phyloP scores from a whole-genome alignment of 92 coral and sea anemone genomes.

The Pocillopora meandrina region DNA sequence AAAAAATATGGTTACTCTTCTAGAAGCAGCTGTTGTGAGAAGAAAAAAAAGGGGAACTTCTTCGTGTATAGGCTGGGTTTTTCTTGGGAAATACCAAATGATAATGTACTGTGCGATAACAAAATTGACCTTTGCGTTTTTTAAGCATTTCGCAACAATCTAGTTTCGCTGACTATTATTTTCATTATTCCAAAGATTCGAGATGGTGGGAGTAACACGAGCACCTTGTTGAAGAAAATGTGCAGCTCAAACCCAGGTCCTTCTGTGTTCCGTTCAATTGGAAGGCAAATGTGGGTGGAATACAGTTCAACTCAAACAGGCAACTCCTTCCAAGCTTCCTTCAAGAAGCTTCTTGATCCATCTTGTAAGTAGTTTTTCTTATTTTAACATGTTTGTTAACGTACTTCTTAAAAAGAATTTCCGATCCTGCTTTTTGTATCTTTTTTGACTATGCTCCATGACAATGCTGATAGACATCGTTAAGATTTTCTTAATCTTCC shows the following conservation, averaged over 20 bases:
- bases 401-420: too few species aligned
- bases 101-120: too few species aligned
- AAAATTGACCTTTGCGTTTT: too few species aligned
- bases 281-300: conserved; percentile 30
- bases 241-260: conserved; percentile 22
- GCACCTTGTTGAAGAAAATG: conserved; percentile 1
- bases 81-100: too few species aligned
- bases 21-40: not conserved
- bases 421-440: too few species aligned
- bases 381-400: too few species aligned
- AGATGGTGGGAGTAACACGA: conserved; percentile 30
- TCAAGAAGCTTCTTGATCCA: conserved; percentile 10
- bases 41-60: too few species aligned
- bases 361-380: conserved; percentile 19
- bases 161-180: not conserved
- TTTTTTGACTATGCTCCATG: too few species aligned
- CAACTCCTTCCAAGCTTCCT: conserved; percentile 34
- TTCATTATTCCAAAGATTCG: conserved; percentile 6
- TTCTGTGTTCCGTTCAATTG: conserved; percentile 23
- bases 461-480: too few species aligned
- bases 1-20: not conserved
- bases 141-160: not conserved
- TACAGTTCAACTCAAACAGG: conserved; percentile 24
- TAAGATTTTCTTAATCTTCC: too few species aligned
- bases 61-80: too few species aligned